A percentile compares a stretch with the other conserved stretches of the same genome.
phyloP scores from a whole-genome alignment of 2,888 invertebrate genomes.

The Leuctra nigra region DNA sequence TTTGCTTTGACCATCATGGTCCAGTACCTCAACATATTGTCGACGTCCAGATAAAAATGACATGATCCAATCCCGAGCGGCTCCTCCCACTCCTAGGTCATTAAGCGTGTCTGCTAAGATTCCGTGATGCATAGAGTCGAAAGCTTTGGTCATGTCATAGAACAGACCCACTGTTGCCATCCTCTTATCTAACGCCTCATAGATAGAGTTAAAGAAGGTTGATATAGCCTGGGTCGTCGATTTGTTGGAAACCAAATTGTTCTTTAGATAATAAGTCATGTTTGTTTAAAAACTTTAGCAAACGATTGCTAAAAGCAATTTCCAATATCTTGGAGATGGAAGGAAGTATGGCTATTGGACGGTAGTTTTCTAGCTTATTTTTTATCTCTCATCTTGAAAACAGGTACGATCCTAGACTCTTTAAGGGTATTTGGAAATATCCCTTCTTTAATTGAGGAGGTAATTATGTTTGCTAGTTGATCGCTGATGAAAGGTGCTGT shows the following conservation, averaged over 20 bases:
- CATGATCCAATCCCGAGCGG: background rate
- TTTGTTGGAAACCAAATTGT: conserved; percentile 15
- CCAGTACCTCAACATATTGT: background rate
- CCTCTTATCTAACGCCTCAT: background rate
- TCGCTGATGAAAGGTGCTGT: too few species aligned
- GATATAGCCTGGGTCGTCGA: conserved; percentile 10
- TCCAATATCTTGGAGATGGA: conserved; percentile 12
- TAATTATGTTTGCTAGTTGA: background rate
- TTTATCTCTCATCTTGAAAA: conserved; percentile 1
- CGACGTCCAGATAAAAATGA: background rate
- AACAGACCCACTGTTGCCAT: background rate
- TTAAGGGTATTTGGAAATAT: conserved; percentile 2
- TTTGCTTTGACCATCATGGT: too few species aligned
- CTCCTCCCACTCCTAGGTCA: background rate
- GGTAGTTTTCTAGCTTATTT: background rate
- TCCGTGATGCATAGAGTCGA: background rate
- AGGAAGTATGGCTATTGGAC: background rate
- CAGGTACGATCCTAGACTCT: background rate
- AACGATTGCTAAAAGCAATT: background rate
- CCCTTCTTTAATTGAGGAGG: background rate
- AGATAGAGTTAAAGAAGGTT: background rate
- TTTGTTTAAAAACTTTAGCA: background rate
- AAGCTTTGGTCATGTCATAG: conserved; percentile 2
- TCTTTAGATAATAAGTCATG: background rate
- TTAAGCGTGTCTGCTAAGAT: background rate